Evolutionary conservation across 2,888 invertebrate species (phyloP).

Genomic region (Molorchus minor): DNA sequence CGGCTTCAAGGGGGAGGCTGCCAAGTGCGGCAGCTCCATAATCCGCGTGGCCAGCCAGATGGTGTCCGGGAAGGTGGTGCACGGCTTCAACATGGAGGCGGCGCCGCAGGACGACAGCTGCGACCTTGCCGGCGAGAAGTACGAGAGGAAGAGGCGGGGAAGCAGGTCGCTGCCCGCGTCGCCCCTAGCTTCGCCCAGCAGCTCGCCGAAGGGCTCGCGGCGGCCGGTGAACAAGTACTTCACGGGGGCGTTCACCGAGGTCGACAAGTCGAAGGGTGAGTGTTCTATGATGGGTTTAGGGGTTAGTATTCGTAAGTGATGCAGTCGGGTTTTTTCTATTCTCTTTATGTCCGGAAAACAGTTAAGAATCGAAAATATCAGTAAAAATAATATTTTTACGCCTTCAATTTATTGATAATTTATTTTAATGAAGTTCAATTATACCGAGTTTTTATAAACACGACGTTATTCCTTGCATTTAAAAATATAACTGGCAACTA

Average conservation of each 20-base stretch:
- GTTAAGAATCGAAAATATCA: too few relatives aligned
- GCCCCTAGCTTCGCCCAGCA: constrained; percentile 71
- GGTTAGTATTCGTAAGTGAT: too few relatives aligned
- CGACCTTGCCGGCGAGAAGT: constrained; percentile 54
- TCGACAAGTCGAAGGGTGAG: constrained; percentile 61
- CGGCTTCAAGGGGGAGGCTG: constrained; percentile 74
- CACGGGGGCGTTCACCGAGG: constrained; percentile 64
- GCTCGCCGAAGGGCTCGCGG: constrained; percentile 69
- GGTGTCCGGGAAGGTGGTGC: constrained; percentile 62
- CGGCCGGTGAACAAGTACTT: constrained; percentile 69
- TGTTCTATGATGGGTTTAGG: not conserved
- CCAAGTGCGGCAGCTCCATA: constrained; percentile 74
- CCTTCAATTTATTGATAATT: too few relatives aligned
- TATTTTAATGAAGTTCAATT: too few relatives aligned
- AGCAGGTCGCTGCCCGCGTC: constrained; percentile 78
- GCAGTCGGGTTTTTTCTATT: too few relatives aligned
- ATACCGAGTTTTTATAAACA: too few relatives aligned
- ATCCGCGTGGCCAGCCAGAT: constrained; percentile 70
- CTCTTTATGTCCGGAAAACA: too few relatives aligned
- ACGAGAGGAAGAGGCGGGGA: constrained; percentile 67
- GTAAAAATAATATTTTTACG: too few relatives aligned
- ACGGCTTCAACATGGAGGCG: constrained; percentile 57
- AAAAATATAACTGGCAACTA: too few relatives aligned
- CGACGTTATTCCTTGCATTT: too few relatives aligned
- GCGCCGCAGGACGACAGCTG: constrained; percentile 34